Evolutionary conservation across 2,797 vertebrate genomes (phyloP).

Genomic region (Typhlichthys subterraneus): DNA sequence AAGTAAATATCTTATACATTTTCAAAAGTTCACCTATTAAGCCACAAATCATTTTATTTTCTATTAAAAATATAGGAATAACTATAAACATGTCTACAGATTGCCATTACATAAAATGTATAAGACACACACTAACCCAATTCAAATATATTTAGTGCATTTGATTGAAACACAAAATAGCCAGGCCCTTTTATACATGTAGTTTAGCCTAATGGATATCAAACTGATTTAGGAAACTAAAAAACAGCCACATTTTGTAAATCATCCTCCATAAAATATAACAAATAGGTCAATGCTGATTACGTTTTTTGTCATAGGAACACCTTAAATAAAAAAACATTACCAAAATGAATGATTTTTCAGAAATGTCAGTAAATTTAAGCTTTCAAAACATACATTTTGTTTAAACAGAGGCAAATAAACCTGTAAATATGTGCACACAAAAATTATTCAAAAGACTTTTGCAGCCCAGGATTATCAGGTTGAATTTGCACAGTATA

Average conservation of each 20-base stretch:
- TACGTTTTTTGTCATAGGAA: conserved; percentile 43
- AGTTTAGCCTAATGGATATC: neutral
- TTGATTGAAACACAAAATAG: conserved; percentile 23
- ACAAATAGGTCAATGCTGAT: conserved; percentile 53
- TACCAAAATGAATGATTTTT: conserved; percentile 13
- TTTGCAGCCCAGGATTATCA: neutral
- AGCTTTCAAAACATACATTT: no score
- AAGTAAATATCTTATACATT: conserved; percentile 49
- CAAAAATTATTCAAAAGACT: no score
- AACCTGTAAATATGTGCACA: no score
- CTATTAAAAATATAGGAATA: conserved; percentile 59
- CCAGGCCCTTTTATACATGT: conserved; percentile 14
- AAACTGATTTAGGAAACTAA: neutral
- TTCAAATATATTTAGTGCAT: conserved; percentile 25
- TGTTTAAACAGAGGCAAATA: no score
- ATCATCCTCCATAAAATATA: conserved; percentile 44
- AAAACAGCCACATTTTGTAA: conserved; percentile 45
- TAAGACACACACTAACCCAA: conserved; percentile 14
- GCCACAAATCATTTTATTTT: conserved; percentile 41
- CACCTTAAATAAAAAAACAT: conserved; percentile 49
- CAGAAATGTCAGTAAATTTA: no score
- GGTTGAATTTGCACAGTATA: neutral
- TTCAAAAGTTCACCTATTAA: conserved; percentile 46
- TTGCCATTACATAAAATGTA: conserved; percentile 57
- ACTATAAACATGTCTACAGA: conserved; percentile 57